Base-by-base conservation (phyloP, 2,113 vertebrate genomes). In the Eptesicus fuscus region DNA sequence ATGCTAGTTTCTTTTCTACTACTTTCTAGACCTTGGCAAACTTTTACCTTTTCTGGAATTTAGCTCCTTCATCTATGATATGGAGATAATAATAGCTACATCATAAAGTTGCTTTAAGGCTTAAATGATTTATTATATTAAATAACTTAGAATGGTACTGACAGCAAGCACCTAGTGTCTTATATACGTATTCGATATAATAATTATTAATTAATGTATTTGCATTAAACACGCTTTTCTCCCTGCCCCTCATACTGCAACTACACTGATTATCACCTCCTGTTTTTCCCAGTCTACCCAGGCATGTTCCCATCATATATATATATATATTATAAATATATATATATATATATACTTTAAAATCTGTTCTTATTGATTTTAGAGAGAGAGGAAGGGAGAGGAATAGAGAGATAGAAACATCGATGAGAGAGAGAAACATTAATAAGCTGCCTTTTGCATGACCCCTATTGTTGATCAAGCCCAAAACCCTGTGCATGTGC, bases 1-100 rank as follows among this genome's bases (percentile, higher is more conserved):
- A 61, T 93, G 92, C 87, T 83, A 85, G 79, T 83, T 61, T 7
- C 12, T 40, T 20, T 83, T 95, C 17, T 95, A 63, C 6, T 74
- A 47, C 16, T 76, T 88, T 80, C 22, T 91, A 32, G 23, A 83
- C 0, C 5, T 86, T 85, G 61, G 42, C 30, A 95, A 61, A 63
- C 35, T 67, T 88, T 83, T 28, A 91, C 51, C 13, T 80, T 65
- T 23, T 83, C 53, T 86, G 18, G 44, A 70, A 20, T 74, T 67
- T 32, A 44, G 0, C 59, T 82, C 0, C 51, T 77, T 96, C 51
- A 32, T 59, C 18, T 90, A 28, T 83, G 53, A 79, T 59, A 40
- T 71, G 10, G 35, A 73, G 5, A 53, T 91, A 82, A 42, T 74
- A 85, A 77, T 23, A 83, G 1, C 53, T 73, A 44, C 69, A 1